phyloP scores from a whole-genome alignment of 2,888 invertebrate species.

The Trichogramma evanescens region DNA sequence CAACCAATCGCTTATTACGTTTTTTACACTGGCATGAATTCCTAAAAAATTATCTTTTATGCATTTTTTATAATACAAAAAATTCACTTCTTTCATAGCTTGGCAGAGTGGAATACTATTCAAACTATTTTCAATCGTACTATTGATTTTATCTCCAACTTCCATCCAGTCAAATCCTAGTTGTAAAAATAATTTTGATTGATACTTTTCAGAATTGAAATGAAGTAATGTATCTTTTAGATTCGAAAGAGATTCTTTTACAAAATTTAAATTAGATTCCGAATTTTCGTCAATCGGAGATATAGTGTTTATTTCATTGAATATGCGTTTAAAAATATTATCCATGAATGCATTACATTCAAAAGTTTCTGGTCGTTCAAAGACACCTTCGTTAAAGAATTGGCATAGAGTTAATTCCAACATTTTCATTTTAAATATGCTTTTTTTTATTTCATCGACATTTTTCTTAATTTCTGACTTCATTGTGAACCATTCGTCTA shows the following conservation, averaged over 20 bases:
- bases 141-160: constrained; percentile 23
- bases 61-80: too few relatives aligned
- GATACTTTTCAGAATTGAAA: not conserved
- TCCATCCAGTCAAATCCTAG: constrained; percentile 19
- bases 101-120: constrained; percentile 11
- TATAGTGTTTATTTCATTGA: constrained; percentile 1
- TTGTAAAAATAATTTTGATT: not conserved
- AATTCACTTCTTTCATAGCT: too few relatives aligned
- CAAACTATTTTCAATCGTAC: constrained; percentile 19
- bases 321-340: constrained; percentile 7
- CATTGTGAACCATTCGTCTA: too few relatives aligned
- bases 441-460: too few relatives aligned
- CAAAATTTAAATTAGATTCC: constrained; percentile 1
- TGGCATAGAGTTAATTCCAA: too few relatives aligned
- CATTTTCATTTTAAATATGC: too few relatives aligned
- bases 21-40: too few relatives aligned
- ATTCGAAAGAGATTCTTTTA: constrained; percentile 3
- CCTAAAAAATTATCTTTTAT: too few relatives aligned
- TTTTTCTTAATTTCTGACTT: too few relatives aligned
- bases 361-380: too few relatives aligned
- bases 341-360: constrained; percentile 8
- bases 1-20: too few relatives aligned
- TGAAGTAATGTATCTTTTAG: constrained; percentile 1
- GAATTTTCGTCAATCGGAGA: not conserved
- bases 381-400: too few relatives aligned